Base-by-base conservation (phyloP, 2,113 vertebrate genomes). In the Burhinus oedicnemus region DNA sequence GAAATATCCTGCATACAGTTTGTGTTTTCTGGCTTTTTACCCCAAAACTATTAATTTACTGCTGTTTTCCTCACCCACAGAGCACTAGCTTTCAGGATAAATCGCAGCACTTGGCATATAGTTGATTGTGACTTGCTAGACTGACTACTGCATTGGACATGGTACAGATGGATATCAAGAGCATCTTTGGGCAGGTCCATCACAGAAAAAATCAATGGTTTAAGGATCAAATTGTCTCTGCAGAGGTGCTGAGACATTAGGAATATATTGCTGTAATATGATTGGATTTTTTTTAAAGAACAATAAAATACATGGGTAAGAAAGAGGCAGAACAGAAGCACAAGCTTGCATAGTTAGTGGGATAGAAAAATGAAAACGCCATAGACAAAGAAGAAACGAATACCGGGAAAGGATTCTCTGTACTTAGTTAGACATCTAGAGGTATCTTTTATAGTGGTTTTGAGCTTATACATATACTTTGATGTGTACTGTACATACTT, bases 401-500 rank as follows among this genome's bases (percentile, higher is more conserved):
- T 29, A 74, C 1, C 12, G 6, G 14, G 11, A 71, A 86, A 85
- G 15, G 47, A 87, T 86, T 72, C 38, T 74, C 42, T 86, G 83
- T 82, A 68, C 27, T 90, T 77, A 55, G 11, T 91, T 81, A 81
- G 45, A 88, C 32, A 76, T 42, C 52, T 81, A 86, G 69, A 97
- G 45, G 49, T 85, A 76, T 66, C 47, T 81, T 93, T 94, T 89
- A 74, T 60, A 10, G 42, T 60, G 60, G n/a, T 87, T 96, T 95
- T 90, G 49, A 82, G 57, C 60, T 93, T 64, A 92, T 74, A 65
- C 8, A 11, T 36, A 21, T 21, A 84, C 85, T 96, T 97, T 93
- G 92, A 97, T 91, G 86, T 95, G 76, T 71, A 92, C 52, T 47
- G 14, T 83, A 51, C 75, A 90, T 95, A 96, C 49, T 93, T 97